phyloP scores from a whole-genome alignment of 2,888 invertebrate genomes.

The Caenorhabditis parvicauda region DNA sequence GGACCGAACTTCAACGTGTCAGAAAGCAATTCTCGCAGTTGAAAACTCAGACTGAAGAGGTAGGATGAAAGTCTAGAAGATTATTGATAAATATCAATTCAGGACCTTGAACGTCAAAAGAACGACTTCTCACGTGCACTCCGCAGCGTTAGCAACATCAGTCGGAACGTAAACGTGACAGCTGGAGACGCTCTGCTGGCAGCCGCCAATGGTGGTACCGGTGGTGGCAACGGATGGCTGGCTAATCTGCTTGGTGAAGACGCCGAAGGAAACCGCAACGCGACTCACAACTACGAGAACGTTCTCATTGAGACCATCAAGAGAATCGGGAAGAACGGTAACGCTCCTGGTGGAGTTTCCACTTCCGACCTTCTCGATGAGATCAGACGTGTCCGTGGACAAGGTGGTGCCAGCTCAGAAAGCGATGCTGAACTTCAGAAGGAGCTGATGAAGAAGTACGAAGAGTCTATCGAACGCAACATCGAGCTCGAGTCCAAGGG shows the following conservation, averaged over 20 bases:
- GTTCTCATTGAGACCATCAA: conserved; percentile 47
- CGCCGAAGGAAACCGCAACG: conserved; percentile 28
- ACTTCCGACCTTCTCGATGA: conserved; percentile 38
- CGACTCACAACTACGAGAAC: conserved; percentile 48
- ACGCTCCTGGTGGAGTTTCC: conserved; percentile 23
- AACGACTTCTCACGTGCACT: conserved; percentile 51
- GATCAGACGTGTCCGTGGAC: conserved; percentile 31
- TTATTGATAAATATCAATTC: background rate
- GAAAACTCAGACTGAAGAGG: conserved; percentile 42
- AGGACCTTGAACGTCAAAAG: conserved; percentile 48
- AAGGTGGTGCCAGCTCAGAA: conserved; percentile 20
- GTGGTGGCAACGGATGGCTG: conserved; percentile 7
- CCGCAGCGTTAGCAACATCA: conserved; percentile 36
- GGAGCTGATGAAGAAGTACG: conserved; percentile 60
- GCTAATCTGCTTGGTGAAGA: conserved; percentile 19
- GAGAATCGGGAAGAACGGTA: conserved; percentile 24
- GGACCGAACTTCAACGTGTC: conserved; percentile 60
- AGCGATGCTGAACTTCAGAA: conserved; percentile 55
- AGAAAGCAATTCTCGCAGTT: conserved; percentile 58
- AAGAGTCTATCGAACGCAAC: conserved; percentile 60
- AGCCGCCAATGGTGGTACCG: conserved; percentile 6
- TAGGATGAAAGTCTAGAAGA: background rate
- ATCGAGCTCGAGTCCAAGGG: conserved; percentile 59
- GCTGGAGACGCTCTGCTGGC: conserved; percentile 8
- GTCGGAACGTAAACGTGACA: conserved; percentile 15